Conservation (phyloP, 2,113 vertebrate genomes). For the Ammodytes dubius region DNA sequence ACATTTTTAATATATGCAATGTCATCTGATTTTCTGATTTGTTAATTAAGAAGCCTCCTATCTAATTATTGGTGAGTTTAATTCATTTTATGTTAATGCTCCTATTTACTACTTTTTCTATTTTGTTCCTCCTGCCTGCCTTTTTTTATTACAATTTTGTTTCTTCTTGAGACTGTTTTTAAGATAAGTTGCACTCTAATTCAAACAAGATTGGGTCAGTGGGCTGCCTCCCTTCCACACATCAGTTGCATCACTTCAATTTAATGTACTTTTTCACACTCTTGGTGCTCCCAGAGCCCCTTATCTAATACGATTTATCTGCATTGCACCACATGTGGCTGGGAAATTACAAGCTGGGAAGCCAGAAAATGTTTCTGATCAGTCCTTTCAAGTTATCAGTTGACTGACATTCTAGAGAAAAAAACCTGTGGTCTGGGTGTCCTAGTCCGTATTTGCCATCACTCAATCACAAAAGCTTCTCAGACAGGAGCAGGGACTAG, state of each 20-base stretch:
- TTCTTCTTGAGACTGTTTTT: background rate
- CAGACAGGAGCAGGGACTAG: constrained; percentile 2
- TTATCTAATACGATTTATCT: constrained; percentile 60
- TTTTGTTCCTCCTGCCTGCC: background rate
- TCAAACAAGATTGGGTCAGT: constrained; percentile 18
- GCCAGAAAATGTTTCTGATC: constrained; percentile 33
- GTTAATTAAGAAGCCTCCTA: background rate
- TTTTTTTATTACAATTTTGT: background rate
- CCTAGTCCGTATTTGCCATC: constrained; percentile 27
- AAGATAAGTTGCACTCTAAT: constrained; percentile 19
- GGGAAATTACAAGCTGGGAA: constrained; percentile 25
- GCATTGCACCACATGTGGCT: constrained; percentile 33
- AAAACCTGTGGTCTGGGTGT: constrained; percentile 19
- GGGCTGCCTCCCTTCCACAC: constrained; percentile 21
- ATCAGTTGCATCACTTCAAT: constrained; percentile 47
- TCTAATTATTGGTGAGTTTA: background rate
- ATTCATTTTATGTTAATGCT: background rate
- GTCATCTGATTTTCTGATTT: background rate
- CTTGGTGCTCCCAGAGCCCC: constrained; percentile 12
- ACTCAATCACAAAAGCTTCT: constrained; percentile 35
- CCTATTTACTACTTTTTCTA: background rate
- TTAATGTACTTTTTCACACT: constrained; percentile 45
- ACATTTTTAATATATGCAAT: background rate
- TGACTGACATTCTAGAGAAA: constrained; percentile 38
- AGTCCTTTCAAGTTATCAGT: constrained; percentile 36